Conservation (phyloP, 2,113 vertebrate species). For the Seriola dumerili region DNA sequence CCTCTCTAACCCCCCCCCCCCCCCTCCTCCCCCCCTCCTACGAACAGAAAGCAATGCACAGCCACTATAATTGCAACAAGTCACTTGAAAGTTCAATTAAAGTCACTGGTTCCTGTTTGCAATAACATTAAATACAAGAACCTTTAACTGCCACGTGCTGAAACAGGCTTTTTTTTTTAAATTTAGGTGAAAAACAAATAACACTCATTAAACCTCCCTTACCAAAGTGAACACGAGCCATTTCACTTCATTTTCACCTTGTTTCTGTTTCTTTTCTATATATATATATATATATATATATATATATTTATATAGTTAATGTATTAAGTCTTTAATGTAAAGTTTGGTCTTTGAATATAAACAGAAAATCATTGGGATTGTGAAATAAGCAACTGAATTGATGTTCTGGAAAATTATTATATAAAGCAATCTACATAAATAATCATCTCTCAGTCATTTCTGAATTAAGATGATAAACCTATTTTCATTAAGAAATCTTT, state of each 20-base stretch:
- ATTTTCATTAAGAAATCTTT: neutral
- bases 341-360: neutral
- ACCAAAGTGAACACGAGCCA: neutral
- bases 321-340: neutral
- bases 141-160: neutral
- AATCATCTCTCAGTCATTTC: neutral
- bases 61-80: constrained; percentile 85
- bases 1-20: constrained; percentile 72
- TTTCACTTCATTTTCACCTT: neutral
- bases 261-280: neutral
- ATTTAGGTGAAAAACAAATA: neutral
- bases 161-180: neutral
- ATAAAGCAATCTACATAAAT: neutral
- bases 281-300: neutral
- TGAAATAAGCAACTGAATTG: neutral
- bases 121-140: neutral
- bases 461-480: neutral
- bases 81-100: constrained; percentile 48
- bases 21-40: constrained; percentile 60
- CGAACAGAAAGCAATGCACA: constrained; percentile 41
- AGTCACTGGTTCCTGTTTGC: neutral
- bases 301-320: neutral
- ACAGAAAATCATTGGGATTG: neutral
- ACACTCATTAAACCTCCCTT: neutral
- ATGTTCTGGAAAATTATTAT: neutral